Base-by-base conservation (phyloP, 2,797 vertebrate genomes). In the Salmo trutta region DNA sequence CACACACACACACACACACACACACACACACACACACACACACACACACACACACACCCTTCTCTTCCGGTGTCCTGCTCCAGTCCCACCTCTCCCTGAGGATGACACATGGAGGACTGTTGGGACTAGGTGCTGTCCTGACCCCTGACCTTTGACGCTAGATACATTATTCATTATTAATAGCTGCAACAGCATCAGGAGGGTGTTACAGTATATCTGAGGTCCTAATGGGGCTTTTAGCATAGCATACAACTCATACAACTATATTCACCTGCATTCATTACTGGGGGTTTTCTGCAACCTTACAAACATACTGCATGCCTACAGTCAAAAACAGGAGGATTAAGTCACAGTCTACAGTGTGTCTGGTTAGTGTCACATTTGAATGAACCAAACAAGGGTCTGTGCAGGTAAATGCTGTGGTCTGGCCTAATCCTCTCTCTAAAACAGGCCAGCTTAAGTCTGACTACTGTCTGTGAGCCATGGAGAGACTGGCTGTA, bases 361-460 rank as follows among this genome's bases (percentile, higher is more conserved):
- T 56, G 83, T 65, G 87, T 75, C 90, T 94, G 92, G 68, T 89
- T 92, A 90, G 33, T 64, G 59, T 24, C n/a, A 64, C 59, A 12
- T 74, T 80, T 91, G 88, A 94, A 92, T 93, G 90, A 92, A 90
- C 90, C 83, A 89, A 94, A 93, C 91, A 91, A 91, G 88, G 83
- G 87, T 88, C 85, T 84, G 87, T 82, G 88, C 88, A 79, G 81
- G 88, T 88, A 82, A 92, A 91, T 83, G 85, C 83, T 90, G 88
- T 83, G 90, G 90, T 85, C 78, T 86, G 78, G 87, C 80, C 83
- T 92, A 92, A 93, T 93, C 92, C 92, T 87, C 86, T 91, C 88
- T 90, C 84, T 82, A 74, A 82, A 87, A 91, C 88, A 89, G 86
- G 82, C 84, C 87, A 85, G 87, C 81, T 47, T 47, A 47, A 47